A percentile compares a stretch with the other conserved stretches of the same genome.
These are phyloP conservation scores for Leptopilina syphax DNA, from an alignment of 2,888 invertebrate species.

Conservation along the genomic window DNA sequence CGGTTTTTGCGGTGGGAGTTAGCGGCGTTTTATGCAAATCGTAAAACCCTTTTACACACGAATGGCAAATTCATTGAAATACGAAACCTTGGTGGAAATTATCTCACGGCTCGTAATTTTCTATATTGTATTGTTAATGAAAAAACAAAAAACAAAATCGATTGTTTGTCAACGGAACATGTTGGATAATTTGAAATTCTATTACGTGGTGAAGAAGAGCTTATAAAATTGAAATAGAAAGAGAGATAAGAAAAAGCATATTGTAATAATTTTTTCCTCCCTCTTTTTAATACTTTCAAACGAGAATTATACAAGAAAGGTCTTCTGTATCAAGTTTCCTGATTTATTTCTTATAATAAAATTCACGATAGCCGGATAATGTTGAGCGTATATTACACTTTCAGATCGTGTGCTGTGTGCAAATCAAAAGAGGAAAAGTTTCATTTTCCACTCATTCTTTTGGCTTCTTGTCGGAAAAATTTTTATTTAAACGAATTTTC, in stretches of 20 bases:
- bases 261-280: not conserved
- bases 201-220: constrained; percentile 25
- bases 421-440: not conserved
- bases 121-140: not conserved
- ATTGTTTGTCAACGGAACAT: constrained; percentile 33
- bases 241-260: constrained; percentile 21
- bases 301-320: constrained; percentile 45
- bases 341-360: constrained; percentile 55
- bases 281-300: too few relatives aligned
- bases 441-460: too few relatives aligned
- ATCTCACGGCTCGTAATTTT: constrained; percentile 26
- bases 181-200: constrained; percentile 3
- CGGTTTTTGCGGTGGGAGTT: constrained; percentile 14
- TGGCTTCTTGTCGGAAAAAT: too few relatives aligned
- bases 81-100: constrained; percentile 28
- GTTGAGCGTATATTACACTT: constrained; percentile 32
- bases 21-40: constrained; percentile 35
- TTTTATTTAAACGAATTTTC: too few relatives aligned
- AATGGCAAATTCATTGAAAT: constrained; percentile 23
- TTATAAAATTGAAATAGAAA: constrained; percentile 21
- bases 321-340: constrained; percentile 49
- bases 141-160: not conserved
- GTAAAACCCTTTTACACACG: constrained; percentile 15
- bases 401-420: not conserved
- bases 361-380: constrained; percentile 46